These are phyloP conservation scores for Chionodraco myersi DNA, from an alignment of 2,113 vertebrate species.

Conservation along the genomic window DNA sequence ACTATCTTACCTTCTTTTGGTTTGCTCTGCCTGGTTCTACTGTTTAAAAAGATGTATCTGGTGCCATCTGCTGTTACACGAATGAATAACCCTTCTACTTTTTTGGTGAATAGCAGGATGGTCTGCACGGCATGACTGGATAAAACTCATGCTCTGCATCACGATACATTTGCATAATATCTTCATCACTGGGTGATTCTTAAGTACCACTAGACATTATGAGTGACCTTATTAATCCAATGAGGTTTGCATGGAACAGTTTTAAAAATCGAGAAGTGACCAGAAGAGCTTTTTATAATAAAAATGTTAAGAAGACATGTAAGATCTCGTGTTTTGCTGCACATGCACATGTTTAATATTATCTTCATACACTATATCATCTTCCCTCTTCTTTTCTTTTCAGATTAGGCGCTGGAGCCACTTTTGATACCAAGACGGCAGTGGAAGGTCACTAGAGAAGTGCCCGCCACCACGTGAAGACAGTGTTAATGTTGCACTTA, in stretches of 20 bases:
- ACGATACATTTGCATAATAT: conserved; percentile 62
- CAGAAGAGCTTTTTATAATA: conserved; percentile 54
- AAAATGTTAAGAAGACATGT: conserved; percentile 31
- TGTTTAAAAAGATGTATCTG: conserved; percentile 64
- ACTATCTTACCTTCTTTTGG: conserved; percentile 34
- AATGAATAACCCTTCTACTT: conserved; percentile 58
- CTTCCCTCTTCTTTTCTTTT: conserved; percentile 55
- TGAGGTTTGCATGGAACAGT: conserved; percentile 68
- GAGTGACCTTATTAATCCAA: conserved; percentile 57
- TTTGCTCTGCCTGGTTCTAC: conserved; percentile 72
- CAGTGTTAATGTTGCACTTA: conserved; percentile 72
- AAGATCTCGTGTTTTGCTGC: conserved; percentile 20
- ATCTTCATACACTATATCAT: conserved; percentile 5
- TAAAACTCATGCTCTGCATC: conserved; percentile 71
- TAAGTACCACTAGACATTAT: conserved; percentile 36
- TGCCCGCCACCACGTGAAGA: conserved; percentile 48
- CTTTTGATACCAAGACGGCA: conserved; percentile 83
- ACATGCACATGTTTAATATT: conserved; percentile 8
- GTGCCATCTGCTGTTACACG: conserved; percentile 79
- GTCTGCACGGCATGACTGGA: conserved; percentile 73
- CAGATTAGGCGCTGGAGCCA: conserved; percentile 78
- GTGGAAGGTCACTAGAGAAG: conserved; percentile 80
- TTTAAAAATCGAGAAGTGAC: conserved; percentile 24
- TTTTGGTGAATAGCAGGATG: conserved; percentile 60
- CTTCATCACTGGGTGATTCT: conserved; percentile 57